A percentile compares a stretch with the other conserved stretches of the same genome.
These are phyloP conservation scores for Neolamprologus hecqui DNA, from an alignment of 2,113 vertebrate genomes.

Conservation along the genomic window DNA sequence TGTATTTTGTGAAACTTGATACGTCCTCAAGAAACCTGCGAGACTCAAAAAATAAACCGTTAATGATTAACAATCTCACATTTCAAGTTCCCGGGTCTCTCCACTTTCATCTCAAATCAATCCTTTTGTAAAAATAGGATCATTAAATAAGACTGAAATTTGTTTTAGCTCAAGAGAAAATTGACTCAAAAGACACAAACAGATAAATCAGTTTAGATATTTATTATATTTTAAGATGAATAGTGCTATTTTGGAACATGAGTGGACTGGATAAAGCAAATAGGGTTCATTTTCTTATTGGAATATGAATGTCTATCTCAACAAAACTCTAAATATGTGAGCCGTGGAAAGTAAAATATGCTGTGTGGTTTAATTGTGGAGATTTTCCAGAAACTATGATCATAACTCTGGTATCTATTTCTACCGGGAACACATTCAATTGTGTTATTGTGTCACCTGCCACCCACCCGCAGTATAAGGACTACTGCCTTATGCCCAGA, in stretches of 20 bases:
- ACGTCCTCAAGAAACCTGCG: neutral
- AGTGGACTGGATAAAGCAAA: neutral
- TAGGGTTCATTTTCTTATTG: neutral
- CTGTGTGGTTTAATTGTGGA: neutral
- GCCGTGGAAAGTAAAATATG: neutral
- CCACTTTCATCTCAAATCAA: neutral
- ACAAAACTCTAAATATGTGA: neutral
- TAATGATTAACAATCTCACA: conserved; percentile 22
- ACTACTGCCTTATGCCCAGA: neutral
- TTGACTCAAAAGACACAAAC: neutral
- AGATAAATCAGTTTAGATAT: neutral
- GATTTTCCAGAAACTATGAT: neutral
- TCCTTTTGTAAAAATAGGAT: neutral
- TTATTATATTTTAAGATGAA: neutral
- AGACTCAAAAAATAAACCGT: neutral
- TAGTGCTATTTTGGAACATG: neutral
- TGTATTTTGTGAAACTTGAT: conserved; percentile 4
- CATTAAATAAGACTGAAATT: neutral
- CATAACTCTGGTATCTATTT: neutral
- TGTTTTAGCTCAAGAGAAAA: neutral
- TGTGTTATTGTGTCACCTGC: neutral
- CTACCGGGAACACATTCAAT: neutral
- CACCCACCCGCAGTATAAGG: neutral
- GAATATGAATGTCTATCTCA: neutral
- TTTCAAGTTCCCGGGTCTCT: neutral